phyloP scores from a whole-genome alignment of 2,888 invertebrate species.

The Meta bourneti region DNA sequence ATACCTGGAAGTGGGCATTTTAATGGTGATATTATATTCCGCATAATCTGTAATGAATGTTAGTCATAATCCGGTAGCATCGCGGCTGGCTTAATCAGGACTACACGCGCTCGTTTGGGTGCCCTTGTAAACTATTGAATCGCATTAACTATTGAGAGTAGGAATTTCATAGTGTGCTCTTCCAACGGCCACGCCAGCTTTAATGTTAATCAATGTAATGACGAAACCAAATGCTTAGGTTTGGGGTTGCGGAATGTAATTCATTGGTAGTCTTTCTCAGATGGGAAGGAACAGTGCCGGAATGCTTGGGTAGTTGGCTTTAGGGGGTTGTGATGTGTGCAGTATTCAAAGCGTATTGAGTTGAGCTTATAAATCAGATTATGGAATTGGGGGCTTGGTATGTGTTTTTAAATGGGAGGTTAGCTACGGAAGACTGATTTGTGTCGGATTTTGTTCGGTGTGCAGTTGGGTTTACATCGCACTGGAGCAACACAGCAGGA shows the following conservation, averaged over 20 bases:
- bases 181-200: neutral
- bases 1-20: neutral
- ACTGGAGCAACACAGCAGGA: too few relatives aligned
- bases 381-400: too few relatives aligned
- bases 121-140: neutral
- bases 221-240: neutral
- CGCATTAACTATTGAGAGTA: neutral
- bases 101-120: neutral
- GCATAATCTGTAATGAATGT: neutral
- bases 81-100: neutral
- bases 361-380: too few relatives aligned
- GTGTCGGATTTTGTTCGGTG: too few relatives aligned
- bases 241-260: neutral
- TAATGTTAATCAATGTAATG: slow-evolving; percentile 2
- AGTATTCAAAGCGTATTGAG: too few relatives aligned
- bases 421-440: too few relatives aligned
- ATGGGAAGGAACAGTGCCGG: neutral
- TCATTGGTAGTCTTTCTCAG: neutral
- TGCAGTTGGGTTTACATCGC: too few relatives aligned
- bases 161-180: neutral
- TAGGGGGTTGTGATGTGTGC: too few relatives aligned
- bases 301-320: neutral
- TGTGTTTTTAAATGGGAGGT: too few relatives aligned
- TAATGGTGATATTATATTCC: neutral
- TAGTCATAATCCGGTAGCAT: neutral